Evolutionary conservation across 1,140 invertebrate species (phyloP), one percentile per base, ranked within the genome.

Genomic region (Drosophila willistoni): DNA sequence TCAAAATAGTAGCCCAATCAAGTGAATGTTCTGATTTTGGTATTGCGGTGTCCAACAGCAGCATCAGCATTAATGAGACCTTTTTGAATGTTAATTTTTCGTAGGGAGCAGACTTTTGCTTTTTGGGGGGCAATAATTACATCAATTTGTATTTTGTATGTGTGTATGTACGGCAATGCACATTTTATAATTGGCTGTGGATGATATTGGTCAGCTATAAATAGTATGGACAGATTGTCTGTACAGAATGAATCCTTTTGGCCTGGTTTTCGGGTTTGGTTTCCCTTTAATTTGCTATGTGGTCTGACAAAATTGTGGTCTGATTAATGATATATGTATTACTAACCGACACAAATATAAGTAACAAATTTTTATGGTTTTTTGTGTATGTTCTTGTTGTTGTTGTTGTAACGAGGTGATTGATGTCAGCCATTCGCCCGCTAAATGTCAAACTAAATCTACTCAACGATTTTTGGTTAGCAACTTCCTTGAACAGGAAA

Each of bases 41-140:
- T 12, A 51, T 51, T 51, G 44, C 73, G 42, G 68, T 17, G 56
- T 61, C 63, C 56, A 36, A 63, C 63, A 80, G 44, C 44, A 51
- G 44, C 44, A 63, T 36, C 64, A 68, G 56, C 83, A 83, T 89
- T 87, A 87, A 87, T 87, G 84, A 87, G 76, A 51, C 44, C 65
- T 70, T 77, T 86, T 77, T 73, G 59, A 64, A 47, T 77, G 79
- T 82, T 86, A 82, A 86, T 86, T 86, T 87, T 51, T 36, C 29
- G 44, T 47, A 19, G 44, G 44, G 17, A 47, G 44, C 7, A 22
- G 9, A 17, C 44, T 51, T 51, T 51, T 22, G 9, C 19, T 51
- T 19, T 0, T 9, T 9, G 34, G 47, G 66, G 76, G 79, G 82
- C 83, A 82, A 87, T 86, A 87, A 82, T 85, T 87, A 79, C 68